These are phyloP conservation scores for Mesitornis unicolor DNA, from an alignment of 2,113 vertebrate species.

Conservation along the genomic window DNA sequence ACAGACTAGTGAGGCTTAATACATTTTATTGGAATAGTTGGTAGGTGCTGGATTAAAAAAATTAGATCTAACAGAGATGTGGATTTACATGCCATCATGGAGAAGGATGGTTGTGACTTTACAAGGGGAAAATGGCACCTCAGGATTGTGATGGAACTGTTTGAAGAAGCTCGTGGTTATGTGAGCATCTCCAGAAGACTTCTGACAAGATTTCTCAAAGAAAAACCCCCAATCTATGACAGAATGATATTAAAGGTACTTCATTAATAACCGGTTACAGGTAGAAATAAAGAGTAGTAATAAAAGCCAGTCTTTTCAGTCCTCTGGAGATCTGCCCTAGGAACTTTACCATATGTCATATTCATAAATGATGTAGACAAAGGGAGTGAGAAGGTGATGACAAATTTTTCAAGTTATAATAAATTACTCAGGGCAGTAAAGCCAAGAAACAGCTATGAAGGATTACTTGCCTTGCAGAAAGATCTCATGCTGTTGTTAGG, in stretches of 20 bases:
- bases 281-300: neutral
- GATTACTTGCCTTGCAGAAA: neutral
- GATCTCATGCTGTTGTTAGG: neutral
- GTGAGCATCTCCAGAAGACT: neutral
- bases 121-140: neutral
- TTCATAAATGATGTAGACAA: neutral
- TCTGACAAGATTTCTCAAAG: neutral
- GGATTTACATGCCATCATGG: neutral
- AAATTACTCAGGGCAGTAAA: neutral
- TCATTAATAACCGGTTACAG: neutral
- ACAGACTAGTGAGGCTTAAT: neutral
- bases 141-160: neutral
- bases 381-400: neutral
- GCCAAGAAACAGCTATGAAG: neutral
- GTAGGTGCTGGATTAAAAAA: neutral
- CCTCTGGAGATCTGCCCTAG: neutral
- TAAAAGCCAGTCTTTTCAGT: neutral
- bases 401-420: neutral
- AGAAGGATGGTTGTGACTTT: neutral
- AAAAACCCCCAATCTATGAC: fast-evolving
- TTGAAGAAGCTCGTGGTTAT: neutral
- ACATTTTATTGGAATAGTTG: neutral
- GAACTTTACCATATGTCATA: neutral
- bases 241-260: neutral
- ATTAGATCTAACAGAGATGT: neutral